Percentiles rank a stretch among this genome's conserved stretches.
These are phyloP conservation scores for Erpetoichthys calabaricus DNA, from an alignment of 2,797 vertebrate species.

Conservation along the genomic window DNA sequence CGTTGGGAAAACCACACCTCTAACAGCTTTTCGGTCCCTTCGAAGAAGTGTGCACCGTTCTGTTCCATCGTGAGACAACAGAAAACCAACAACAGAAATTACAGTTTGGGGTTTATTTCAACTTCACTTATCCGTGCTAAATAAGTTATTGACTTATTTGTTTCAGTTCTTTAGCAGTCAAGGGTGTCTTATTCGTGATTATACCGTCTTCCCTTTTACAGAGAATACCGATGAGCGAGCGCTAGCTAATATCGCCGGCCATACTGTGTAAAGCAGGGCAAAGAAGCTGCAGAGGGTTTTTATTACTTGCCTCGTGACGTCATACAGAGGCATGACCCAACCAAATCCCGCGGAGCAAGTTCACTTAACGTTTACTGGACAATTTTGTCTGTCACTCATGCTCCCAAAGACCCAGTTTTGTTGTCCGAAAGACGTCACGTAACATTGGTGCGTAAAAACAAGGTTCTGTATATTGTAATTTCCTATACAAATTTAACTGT, in stretches of 20 bases:
- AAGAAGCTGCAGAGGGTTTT: conserved; percentile 31
- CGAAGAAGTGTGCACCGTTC: conserved; percentile 96
- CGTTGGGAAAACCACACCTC: conserved; percentile 95
- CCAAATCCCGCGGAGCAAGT: conserved; percentile 6
- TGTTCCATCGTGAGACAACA: conserved; percentile 91
- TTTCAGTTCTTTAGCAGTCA: conserved; percentile 60
- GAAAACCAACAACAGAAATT: conserved; percentile 75
- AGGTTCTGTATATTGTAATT: too few species aligned
- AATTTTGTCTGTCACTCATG: too few species aligned
- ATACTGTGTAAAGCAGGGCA: conserved; percentile 87
- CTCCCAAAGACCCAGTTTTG: too few species aligned
- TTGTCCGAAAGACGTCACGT: too few species aligned
- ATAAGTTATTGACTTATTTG: conserved; percentile 40
- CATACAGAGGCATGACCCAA: conserved; percentile 15
- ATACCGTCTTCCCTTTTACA: conserved; percentile 88
- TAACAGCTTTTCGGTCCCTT: conserved; percentile 95
- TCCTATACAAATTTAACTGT: too few species aligned
- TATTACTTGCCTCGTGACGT: conserved; percentile 37
- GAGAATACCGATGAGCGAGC: conserved; percentile 86
- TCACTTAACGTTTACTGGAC: too few species aligned
- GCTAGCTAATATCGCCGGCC: conserved; percentile 99
- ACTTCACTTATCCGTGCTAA: conserved; percentile 36
- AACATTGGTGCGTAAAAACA: too few species aligned
- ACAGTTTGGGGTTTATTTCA: conserved; percentile 47
- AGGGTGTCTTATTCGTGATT: conserved; percentile 80